Percentiles rank a stretch among this genome's conserved stretches.
phyloP scores from a whole-genome alignment of 2,797 vertebrate genomes.

The Tangara arthus region DNA sequence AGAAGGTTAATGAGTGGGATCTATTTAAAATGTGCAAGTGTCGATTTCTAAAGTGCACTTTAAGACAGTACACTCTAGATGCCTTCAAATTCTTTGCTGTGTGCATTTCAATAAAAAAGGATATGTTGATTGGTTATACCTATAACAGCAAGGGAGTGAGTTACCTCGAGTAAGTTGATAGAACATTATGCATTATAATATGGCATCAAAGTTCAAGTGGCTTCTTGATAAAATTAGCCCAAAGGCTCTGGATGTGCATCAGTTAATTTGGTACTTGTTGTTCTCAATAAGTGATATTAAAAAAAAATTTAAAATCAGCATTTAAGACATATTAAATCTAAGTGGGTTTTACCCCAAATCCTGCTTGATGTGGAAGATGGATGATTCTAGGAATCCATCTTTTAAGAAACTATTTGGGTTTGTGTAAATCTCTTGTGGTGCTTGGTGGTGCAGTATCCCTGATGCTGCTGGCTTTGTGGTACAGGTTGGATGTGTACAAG shows the following conservation, averaged over 20 bases:
- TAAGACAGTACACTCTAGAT: not conserved
- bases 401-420: not conserved
- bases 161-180: not conserved
- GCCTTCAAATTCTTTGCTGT: not conserved
- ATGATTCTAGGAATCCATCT: not conserved
- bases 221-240: not conserved
- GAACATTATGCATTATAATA: not conserved
- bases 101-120: not conserved
- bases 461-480: not conserved
- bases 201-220: not conserved
- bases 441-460: not conserved
- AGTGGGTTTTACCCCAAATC: not conserved
- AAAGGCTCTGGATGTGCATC: not conserved
- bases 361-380: not conserved
- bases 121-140: not conserved
- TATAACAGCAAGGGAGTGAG: not conserved
- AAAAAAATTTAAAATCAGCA: not conserved
- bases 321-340: not conserved
- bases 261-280: not conserved
- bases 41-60: not conserved
- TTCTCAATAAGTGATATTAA: not conserved
- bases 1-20: not conserved
- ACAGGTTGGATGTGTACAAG: not conserved
- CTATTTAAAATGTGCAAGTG: not conserved
- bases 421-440: not conserved